Evolutionary conservation across 2,113 vertebrate genomes (phyloP), one percentile per base, ranked within the genome.

Genomic region (Tragelaphus imberbis): DNA sequence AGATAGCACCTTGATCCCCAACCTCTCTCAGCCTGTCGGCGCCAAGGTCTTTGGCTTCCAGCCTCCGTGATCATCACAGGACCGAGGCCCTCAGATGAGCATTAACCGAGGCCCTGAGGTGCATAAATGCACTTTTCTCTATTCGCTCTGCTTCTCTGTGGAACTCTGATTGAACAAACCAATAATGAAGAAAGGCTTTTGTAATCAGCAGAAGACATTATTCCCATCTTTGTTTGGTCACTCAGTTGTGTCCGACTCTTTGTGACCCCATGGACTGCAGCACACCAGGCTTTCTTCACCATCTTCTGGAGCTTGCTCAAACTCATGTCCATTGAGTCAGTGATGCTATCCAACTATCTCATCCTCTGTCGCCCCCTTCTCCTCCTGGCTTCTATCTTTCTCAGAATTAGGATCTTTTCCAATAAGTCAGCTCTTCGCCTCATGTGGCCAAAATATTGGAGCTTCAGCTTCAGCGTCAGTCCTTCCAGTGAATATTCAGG

Each of bases 181-280:
- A 80, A 47, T 6, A 61, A 75, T 63, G 53, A 71, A 59, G 63
- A 65, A 65, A 36, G 56, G 23, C 30, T 53, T 51, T 30, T 36
- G 17, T 16, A 44, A 47, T 68, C 55, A 58, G 28, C 3, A 51
- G 36, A 65, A 59, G 21, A 56, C 40, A 40, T 40, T 49, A 71
- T 3, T 71, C n/a, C 68, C 68, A 40, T 71, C 19, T 71, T 71
- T 71, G 10, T 71, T 71, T 9, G 0, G n/a, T 40, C 0, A 0
- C 68, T 71, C 10, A 40, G n/a, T 40, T 0, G 0, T 23, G 19
- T 71, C 10, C 0, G 10, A 71, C n/a, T 71, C 68, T 71, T 23
- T 40, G n/a, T 71, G 68, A 71, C 19, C 19, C 19, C n/a, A 23
- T 23, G 68, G 19, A 71, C n/a, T 71, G n/a, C n/a, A 71, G 68